Percentiles rank a stretch among this genome's conserved stretches.
phyloP scores from a whole-genome alignment of 2,113 vertebrate genomes.

The Sinosuthora webbiana region DNA sequence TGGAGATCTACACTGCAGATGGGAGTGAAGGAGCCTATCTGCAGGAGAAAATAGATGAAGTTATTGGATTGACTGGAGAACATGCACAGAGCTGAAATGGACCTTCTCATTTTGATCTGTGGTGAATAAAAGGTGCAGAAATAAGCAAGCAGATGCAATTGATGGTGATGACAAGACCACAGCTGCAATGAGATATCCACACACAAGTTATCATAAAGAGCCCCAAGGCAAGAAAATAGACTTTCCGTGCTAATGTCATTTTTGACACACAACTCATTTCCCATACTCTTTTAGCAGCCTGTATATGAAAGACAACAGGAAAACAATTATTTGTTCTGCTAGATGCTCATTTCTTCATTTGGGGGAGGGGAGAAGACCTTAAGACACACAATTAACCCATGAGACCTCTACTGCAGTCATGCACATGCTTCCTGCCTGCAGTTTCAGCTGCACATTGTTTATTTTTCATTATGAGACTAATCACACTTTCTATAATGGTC shows the following conservation, averaged over 20 bases:
- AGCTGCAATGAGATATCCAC: neutral
- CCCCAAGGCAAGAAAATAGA: neutral
- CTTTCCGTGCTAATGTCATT: neutral
- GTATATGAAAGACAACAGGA: neutral
- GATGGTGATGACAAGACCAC: neutral
- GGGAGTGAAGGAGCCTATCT: neutral
- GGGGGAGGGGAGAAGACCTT: neutral
- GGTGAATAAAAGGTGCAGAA: neutral
- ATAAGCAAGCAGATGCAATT: neutral
- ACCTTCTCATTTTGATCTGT: neutral
- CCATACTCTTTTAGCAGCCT: neutral
- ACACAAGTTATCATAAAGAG: neutral
- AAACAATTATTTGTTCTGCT: neutral
- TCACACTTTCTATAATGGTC: neutral
- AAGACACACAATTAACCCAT: neutral
- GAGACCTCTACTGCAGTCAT: neutral
- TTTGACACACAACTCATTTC: neutral
- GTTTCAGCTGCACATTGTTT: neutral
- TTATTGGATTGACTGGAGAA: neutral
- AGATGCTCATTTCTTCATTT: neutral
- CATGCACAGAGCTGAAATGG: neutral
- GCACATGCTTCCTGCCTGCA: neutral
- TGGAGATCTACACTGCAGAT: neutral
- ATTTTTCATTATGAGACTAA: constrained; percentile 7
- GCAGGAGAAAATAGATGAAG: neutral